These are phyloP conservation scores for Neodon shergylaensis DNA, from an alignment of 2,113 vertebrate species.

Conservation along the genomic window DNA sequence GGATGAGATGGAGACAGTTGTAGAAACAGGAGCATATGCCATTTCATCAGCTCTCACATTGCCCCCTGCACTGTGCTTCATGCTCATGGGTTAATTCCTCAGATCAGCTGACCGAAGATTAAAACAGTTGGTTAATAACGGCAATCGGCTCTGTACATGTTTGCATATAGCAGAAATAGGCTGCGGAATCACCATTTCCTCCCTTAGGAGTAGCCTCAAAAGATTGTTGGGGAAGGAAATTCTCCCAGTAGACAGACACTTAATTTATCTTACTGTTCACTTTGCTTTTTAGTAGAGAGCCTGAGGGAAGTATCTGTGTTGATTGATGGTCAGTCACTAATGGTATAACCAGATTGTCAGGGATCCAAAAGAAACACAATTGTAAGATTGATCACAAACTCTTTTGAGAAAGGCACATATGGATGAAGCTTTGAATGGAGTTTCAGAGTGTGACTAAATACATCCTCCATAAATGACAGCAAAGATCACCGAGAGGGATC, in stretches of 20 bases:
- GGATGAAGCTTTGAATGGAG: not conserved
- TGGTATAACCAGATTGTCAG: conserved; percentile 54
- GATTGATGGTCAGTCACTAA: conserved; percentile 45
- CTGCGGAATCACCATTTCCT: not conserved
- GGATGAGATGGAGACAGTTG: not conserved
- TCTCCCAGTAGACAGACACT: conserved; percentile 12
- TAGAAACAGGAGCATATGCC: not conserved
- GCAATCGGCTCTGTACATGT: not conserved
- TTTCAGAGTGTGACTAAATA: conserved; percentile 44
- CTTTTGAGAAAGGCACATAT: not conserved
- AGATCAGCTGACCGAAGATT: not conserved
- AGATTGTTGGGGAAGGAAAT: not conserved
- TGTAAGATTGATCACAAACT: conserved; percentile 43
- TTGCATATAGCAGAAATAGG: not conserved
- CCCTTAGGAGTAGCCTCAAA: not conserved
- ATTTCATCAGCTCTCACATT: not conserved
- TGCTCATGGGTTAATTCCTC: not conserved
- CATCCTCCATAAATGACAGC: conserved; percentile 16
- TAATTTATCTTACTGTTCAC: conserved; percentile 41
- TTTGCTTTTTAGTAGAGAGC: conserved; percentile 50
- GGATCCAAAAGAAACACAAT: conserved; percentile 32
- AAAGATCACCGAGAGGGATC: not conserved
- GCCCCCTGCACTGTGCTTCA: not conserved
- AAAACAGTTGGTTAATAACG: conserved; percentile 16
- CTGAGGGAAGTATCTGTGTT: not conserved